Evolutionary conservation across 2,797 vertebrate species (phyloP), one percentile per base, ranked within the genome.

Genomic region (Antennarius maculatus): DNA sequence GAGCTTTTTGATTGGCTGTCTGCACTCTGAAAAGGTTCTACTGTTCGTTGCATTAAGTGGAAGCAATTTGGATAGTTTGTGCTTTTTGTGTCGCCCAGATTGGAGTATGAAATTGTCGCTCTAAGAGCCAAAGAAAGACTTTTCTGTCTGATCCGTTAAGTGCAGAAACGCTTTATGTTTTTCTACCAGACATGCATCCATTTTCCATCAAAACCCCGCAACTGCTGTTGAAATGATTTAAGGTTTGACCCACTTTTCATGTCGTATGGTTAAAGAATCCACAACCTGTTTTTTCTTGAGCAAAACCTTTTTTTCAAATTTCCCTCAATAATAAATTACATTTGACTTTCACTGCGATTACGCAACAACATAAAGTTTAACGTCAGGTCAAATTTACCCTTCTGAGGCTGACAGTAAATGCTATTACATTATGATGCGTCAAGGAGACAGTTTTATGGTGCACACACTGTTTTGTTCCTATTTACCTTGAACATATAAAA

Each of bases 231-330:
- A 71, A 79, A 75, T 62, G 56, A 59, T 84, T 70, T 76, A 78
- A 74, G 54, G 74, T 84, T 62, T 88, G 87, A 84, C 85, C 90
- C 77, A 90, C 72, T 90, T 91, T 87, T 41, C 53, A 28, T 6
- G 28, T 58, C 13, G 18, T 66, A 50, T 42, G 51, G 63, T 70
- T 76, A 58, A 71, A 76, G 63, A 60, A 53, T 71, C 54, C 6
- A 17, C 64, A 54, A 68, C 63, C 42, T 29, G 31, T 67, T 34
- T 29, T 58, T 53, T 42, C 53, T 47, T 13, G 27, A 57, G 15
- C 67, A 49, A 81, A 70, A 70, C 43, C 64, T 56, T 34, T 17
- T 47, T 61, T 81, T 39, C 49, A 14, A 14, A 60, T 70, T 72
- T 60, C 31, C 34, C 46, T 61, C 11, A 0, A 39, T 62, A 72